Conservation (phyloP, 2,797 vertebrate genomes). For the Tenualosa ilisha region DNA sequence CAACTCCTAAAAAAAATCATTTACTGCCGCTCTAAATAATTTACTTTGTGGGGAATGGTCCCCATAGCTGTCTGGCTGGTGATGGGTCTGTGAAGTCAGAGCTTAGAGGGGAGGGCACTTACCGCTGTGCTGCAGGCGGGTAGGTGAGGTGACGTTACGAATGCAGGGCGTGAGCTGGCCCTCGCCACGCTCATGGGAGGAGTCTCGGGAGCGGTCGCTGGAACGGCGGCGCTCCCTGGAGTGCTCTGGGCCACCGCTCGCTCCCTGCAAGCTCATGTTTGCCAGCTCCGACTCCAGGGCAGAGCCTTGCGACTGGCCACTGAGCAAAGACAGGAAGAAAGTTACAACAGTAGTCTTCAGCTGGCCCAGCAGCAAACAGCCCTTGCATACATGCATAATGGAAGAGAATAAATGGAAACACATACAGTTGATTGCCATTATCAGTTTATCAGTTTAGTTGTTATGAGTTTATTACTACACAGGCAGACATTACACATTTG, state of each 20-base stretch:
- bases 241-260: constrained; percentile 76
- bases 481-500: neutral
- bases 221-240: constrained; percentile 86
- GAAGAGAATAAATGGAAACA: neutral
- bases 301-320: constrained; percentile 77
- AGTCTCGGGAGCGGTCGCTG: constrained; percentile 87
- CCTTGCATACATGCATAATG: neutral
- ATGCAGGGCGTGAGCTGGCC: constrained; percentile 96
- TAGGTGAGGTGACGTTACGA: constrained; percentile 94
- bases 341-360: neutral
- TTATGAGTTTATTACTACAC: neutral
- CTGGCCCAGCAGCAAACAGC: neutral
- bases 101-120: constrained; percentile 39
- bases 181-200: constrained; percentile 91
- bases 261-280: constrained; percentile 88
- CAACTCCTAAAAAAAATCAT: neutral
- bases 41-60: neutral
- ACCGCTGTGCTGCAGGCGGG: constrained; percentile 85
- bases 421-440: too few relatives aligned
- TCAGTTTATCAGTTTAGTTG: too few relatives aligned
- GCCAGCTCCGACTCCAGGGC: constrained; percentile 71
- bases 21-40: neutral
- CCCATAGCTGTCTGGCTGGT: too few relatives aligned
- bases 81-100: neutral
- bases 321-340: constrained; percentile 53